Conservation (phyloP, 1,140 invertebrate species). For the Hestina assimilis region DNA sequence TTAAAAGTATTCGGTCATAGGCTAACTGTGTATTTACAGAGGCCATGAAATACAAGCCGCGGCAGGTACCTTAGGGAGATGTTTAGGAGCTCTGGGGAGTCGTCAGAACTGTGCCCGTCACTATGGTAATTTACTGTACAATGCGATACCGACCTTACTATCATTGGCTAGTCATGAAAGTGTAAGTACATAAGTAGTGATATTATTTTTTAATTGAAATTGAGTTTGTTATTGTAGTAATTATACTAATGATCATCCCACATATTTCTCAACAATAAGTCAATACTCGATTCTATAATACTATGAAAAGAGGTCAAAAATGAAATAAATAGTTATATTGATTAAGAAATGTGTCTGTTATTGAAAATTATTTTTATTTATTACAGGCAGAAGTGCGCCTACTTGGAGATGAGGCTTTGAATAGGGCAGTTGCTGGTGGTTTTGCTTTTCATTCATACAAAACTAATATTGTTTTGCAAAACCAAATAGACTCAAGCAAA, state of each 20-base stretch:
- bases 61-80: slow-evolving; percentile 66
- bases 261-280: too few relatives aligned
- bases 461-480: slow-evolving; percentile 68
- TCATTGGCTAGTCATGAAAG: slow-evolving; percentile 69
- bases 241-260: too few relatives aligned
- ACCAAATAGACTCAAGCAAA: slow-evolving; percentile 64
- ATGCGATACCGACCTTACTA: slow-evolving; percentile 64
- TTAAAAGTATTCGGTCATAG: too few relatives aligned
- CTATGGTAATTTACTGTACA: slow-evolving; percentile 66
- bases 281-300: too few relatives aligned
- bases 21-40: slow-evolving; percentile 56
- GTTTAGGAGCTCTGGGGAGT: slow-evolving; percentile 65
- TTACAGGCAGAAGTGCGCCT: slow-evolving; percentile 73
- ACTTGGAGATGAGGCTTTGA: slow-evolving; percentile 74
- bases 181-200: slow-evolving; percentile 70
- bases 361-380: not conserved
- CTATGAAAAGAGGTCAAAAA: too few relatives aligned
- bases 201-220: too few relatives aligned
- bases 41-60: slow-evolving; percentile 68
- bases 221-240: too few relatives aligned
- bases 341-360: not conserved
- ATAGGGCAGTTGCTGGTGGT: slow-evolving; percentile 67
- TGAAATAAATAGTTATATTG: too few relatives aligned
- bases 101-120: slow-evolving; percentile 66
- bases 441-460: slow-evolving; percentile 73